Conservation (phyloP, 1,140 invertebrate species). For the Drosophila navojoa region DNA sequence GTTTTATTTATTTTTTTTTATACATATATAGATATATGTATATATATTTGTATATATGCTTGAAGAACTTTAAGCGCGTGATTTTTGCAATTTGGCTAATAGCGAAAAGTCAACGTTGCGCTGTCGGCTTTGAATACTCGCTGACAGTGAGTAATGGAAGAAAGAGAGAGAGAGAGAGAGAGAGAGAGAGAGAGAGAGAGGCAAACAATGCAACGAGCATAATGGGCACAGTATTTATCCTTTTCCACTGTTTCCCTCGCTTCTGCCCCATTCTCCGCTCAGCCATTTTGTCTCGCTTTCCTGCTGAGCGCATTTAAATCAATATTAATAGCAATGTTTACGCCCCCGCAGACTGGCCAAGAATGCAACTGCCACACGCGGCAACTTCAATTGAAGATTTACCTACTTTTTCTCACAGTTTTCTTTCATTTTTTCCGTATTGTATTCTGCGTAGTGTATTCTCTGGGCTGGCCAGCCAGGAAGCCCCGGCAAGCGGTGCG, state of each 20-base stretch:
- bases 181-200: background rate
- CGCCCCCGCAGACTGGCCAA: constrained; percentile 38
- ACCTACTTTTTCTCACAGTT: constrained; percentile 36
- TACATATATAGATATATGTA: background rate
- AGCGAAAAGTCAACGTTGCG: constrained; percentile 56
- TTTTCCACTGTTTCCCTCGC: background rate
- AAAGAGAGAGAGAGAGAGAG: constrained; percentile 1
- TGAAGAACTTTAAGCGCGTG: constrained; percentile 55
- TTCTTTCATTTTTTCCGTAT: constrained; percentile 5
- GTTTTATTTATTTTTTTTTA: background rate
- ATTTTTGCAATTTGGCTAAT: constrained; percentile 67
- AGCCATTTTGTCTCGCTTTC: background rate
- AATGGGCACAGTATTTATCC: constrained; percentile 22
- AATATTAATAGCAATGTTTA: constrained; percentile 72
- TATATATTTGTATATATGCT: constrained; percentile 15
- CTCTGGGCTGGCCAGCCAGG: constrained; percentile 24
- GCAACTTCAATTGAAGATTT: constrained; percentile 52
- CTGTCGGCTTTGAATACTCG: constrained; percentile 47
- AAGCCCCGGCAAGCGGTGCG: constrained; percentile 15
- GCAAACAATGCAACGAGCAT: constrained; percentile 13
- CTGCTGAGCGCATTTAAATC: constrained; percentile 59
- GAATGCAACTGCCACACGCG: constrained; percentile 35
- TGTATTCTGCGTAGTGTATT: constrained; percentile 4
- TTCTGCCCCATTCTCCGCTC: background rate
- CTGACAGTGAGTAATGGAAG: constrained; percentile 55